Evolutionary conservation across 2,888 invertebrate species (phyloP).

Genomic region (Campaea margaritaria): DNA sequence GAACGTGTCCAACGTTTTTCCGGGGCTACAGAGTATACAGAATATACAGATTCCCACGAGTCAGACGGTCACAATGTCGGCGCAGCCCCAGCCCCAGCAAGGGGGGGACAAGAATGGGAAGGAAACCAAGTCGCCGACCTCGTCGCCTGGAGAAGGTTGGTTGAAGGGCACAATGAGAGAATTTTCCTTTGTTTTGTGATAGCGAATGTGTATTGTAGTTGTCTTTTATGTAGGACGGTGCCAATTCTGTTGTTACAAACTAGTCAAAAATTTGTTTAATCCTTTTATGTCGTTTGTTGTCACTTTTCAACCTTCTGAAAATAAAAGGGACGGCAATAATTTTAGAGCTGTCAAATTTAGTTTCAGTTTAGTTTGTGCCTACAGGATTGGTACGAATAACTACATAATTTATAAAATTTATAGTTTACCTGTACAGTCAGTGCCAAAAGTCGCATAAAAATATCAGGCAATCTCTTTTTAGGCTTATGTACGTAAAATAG

Average conservation of each 20-base stretch:
- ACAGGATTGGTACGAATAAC: no score
- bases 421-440: no score
- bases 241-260: no score
- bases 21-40: constrained; percentile 70
- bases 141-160: constrained; percentile 72
- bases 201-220: neutral
- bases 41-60: constrained; percentile 58
- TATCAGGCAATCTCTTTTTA: no score
- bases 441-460: no score
- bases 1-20: constrained; percentile 81
- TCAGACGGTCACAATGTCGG: constrained; percentile 45
- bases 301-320: no score
- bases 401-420: neutral
- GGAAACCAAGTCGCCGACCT: constrained; percentile 65
- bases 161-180: constrained; percentile 41
- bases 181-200: neutral
- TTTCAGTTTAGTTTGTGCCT: no score
- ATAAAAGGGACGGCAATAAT: no score
- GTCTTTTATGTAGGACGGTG: neutral
- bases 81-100: constrained; percentile 27
- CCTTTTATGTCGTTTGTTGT: no score
- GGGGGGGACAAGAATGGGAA: constrained; percentile 87
- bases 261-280: no score
- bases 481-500: no score
- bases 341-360: no score